A percentile compares a stretch with the other conserved stretches of the same genome.
phyloP scores from a whole-genome alignment of 2,113 vertebrate species.

The Pachyramphus minor region DNA sequence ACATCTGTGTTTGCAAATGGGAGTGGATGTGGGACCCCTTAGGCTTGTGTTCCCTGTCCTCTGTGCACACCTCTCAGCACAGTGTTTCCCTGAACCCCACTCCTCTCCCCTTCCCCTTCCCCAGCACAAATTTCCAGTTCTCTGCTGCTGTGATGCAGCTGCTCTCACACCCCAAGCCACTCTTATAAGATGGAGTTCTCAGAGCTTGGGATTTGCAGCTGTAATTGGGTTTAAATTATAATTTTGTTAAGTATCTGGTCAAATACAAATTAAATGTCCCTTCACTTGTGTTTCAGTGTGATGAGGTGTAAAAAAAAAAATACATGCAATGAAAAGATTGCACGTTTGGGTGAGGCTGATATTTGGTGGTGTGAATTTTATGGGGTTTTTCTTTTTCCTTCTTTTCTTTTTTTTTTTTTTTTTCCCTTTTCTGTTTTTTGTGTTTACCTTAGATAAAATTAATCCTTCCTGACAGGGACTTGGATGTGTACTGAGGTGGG shows the following conservation, averaged over 20 bases:
- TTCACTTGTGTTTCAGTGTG: not conserved
- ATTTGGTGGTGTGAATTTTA: not conserved
- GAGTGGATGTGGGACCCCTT: not conserved
- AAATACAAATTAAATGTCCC: not conserved
- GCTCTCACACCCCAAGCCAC: not conserved
- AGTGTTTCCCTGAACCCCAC: not conserved
- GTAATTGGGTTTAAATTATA: not conserved
- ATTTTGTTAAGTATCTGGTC: not conserved
- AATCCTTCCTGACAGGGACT: not conserved
- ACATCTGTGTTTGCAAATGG: not conserved
- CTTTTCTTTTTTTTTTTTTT: rapidly evolving
- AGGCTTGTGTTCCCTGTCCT: not conserved
- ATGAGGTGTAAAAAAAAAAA: not conserved
- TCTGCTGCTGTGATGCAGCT: not conserved
- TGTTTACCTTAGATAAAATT: not conserved
- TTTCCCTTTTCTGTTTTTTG: not conserved
- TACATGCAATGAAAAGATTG: rapidly evolving
- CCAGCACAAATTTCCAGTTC: not conserved
- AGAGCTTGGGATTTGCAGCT: not conserved
- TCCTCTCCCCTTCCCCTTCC: not conserved
- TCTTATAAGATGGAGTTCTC: not conserved
- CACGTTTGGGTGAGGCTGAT: not conserved
- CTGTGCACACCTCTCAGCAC: rapidly evolving
- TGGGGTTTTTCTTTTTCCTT: not conserved
- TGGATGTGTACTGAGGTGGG: not conserved